Evolutionary conservation across 2,113 vertebrate species (phyloP).

Genomic region (Bos taurus): DNA sequence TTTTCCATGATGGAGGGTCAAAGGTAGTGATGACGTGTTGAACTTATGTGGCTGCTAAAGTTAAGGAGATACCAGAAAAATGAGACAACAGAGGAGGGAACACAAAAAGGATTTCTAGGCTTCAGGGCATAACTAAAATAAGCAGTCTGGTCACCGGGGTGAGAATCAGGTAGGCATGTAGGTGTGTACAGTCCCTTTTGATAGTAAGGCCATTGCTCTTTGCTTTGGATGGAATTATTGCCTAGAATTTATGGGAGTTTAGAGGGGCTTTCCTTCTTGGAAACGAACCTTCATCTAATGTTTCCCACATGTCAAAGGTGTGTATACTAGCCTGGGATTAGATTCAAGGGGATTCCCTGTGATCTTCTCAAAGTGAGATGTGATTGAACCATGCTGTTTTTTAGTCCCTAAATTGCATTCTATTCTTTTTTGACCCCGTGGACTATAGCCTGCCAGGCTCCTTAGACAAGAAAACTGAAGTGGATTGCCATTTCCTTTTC

Average conservation of each 20-base stretch:
- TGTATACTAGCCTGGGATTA: slow-evolving; percentile 34
- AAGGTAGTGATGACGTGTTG: neutral
- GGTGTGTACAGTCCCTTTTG: fast-evolving
- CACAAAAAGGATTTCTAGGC: neutral
- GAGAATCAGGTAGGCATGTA: neutral
- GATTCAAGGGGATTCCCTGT: slow-evolving; percentile 45
- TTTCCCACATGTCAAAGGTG: slow-evolving; percentile 73
- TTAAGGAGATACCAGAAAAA: neutral
- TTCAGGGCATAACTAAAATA: neutral
- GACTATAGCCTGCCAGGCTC: neutral
- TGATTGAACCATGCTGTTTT: neutral
- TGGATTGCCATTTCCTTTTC: neutral
- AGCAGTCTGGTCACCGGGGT: neutral
- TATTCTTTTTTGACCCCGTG: neutral
- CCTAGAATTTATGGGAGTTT: neutral
- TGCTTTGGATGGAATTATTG: neutral
- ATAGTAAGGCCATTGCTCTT: neutral
- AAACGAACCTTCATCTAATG: slow-evolving; percentile 47
- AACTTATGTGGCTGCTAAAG: neutral
- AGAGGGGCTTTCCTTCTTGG: slow-evolving; percentile 66
- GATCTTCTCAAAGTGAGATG: neutral
- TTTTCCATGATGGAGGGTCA: neutral
- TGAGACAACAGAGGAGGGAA: neutral
- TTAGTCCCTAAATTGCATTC: neutral
- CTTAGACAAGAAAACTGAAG: neutral